Base-by-base conservation (phyloP, 2,888 invertebrate genomes). In the Baccha elongata region DNA sequence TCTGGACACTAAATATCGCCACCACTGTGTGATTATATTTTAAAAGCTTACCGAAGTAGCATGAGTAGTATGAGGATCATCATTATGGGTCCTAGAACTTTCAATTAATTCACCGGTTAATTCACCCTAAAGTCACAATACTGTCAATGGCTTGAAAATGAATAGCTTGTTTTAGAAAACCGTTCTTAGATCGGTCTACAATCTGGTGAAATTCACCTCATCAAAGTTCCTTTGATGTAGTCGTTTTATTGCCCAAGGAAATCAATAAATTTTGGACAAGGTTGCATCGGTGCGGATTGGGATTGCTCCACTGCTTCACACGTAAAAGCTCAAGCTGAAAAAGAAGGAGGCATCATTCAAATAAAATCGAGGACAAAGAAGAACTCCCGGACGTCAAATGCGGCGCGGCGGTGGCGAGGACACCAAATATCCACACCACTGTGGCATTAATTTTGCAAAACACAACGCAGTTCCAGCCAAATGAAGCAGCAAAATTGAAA, bases 401-500 rank as follows among this genome's bases (percentile, higher is more conserved):
- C 23, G 13, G 6, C 19, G 6, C 15, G 7, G 37, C 13, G 4
- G 13, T n/a, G n/a, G 4, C 21, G 37, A 15, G 23, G 13, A 21
- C 53, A 53, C 35, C 15, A 15, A 58, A 58, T 23, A 15, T 10
- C 23, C 58, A 10, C 50, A 64, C 46, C 78, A 72, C 29, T 19
- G 65, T 67, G 52, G 73, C 68, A 74, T 80, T 73, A 80, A 80
- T 80, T 80, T 67, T 62, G 62, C 53, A 73, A 60, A 80, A 83
- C 67, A 67, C 65, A 76, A 83, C 83, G 83, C 83, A 83, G 72
- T 72, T 72, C 50, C 72, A 64, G 68, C 76, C 76, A 83, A 83
- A 83, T 83, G 83, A 83, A 83, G 78, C 83, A 68, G 83, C 83
- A 83, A 83, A 83, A 83, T 73, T 83, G 83, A 83, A 78, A 83